Evolutionary conservation across 2,888 invertebrate species (phyloP), one percentile per base, ranked within the genome.

Genomic region (Drosophila borealis): DNA sequence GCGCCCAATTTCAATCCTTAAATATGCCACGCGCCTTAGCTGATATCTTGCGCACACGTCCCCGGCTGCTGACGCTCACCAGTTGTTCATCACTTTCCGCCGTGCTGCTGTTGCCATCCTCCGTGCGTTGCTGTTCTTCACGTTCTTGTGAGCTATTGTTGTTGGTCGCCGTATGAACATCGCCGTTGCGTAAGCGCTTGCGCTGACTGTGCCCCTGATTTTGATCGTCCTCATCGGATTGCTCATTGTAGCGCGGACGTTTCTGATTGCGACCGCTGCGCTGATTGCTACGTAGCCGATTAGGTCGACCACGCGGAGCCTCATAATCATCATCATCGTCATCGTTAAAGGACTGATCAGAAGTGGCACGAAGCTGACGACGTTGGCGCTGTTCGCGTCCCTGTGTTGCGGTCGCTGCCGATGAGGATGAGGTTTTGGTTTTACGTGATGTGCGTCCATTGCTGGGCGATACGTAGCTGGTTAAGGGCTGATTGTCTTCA

Each of bases 11-110:
- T 89, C 90, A 92, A 80, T 92, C 92, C 79, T 91, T 92, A 75
- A 92, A 92, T 81, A 95, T 94, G 53, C 96, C 96, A 55, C 96
- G 94, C 68, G 96, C 97, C 90, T 96, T 95, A 62, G 96, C 95
- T 29, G 97, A 97, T 81, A 97, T 94, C 92, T 96, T 96, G 56
- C 98, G 94, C 61, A 98, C 95, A 44, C 98, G 94, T 3, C 98
- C 98, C 56, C 98, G 94, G 83, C 97, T 97, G 90, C 96, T 96
- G 36, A 96, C 94, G 81, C 94, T 95, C 49, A 94, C 92, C 67
- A 92, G 79, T 59, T 91, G 91, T 48, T 90, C 91, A 48, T 89
- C 89, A 56, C 89, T 90, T 14, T 89, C 90, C 33, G 66, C 81
- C 33, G 88, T 78, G 11, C 74, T 87, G 14, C 79, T 82, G 11